Base-by-base conservation (phyloP, 1,140 invertebrate genomes). In the Rhagoletis pomonella region DNA sequence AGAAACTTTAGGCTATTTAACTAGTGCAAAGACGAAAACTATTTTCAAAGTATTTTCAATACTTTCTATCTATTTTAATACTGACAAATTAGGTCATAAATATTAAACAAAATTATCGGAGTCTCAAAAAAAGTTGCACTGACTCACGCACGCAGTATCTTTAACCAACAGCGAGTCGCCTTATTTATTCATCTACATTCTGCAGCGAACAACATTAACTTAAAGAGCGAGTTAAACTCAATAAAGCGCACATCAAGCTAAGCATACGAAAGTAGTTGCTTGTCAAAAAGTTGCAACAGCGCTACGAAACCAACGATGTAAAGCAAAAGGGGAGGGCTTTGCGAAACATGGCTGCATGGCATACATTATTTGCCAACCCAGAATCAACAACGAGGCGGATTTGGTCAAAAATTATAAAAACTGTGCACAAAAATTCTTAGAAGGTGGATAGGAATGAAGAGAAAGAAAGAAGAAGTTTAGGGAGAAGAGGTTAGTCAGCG, bases 181-280 rank as follows among this genome's bases (percentile, higher is more conserved):
- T 81, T 81, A 81, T 81, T 81, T 81, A 81, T 81, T 55, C 47
- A 81, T 29, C 73, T 29, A n/a, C 44, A 81, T 42, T 58, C 73
- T 17, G 47, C 47, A 81, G 1, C 73, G 73, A 55, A 81, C 73
- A 29, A 42, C 44, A 55, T 81, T 81, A 81, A 81, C 73, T 58
- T 81, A 19, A 55, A 55, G 73, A 81, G 73, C 7, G 73, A 81
- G 73, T 81, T 81, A 58, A 81, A 55, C 73, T 81, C 47, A 81
- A 81, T 81, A 81, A 81, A 81, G 73, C 73, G 44, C n/a, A 81
- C 73, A 55, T 55, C 73, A 81, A 81, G 73, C 55, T 81, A 47
- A n/a, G 73, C 50, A 81, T 81, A 81, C 73, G 44, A 81, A 81
- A 81, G 47, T 81, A 81, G 73, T 81, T 81, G 17, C 14, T 55